Base-by-base conservation (phyloP, 2,797 vertebrate species). In the Typhlichthys eigenmanni region DNA sequence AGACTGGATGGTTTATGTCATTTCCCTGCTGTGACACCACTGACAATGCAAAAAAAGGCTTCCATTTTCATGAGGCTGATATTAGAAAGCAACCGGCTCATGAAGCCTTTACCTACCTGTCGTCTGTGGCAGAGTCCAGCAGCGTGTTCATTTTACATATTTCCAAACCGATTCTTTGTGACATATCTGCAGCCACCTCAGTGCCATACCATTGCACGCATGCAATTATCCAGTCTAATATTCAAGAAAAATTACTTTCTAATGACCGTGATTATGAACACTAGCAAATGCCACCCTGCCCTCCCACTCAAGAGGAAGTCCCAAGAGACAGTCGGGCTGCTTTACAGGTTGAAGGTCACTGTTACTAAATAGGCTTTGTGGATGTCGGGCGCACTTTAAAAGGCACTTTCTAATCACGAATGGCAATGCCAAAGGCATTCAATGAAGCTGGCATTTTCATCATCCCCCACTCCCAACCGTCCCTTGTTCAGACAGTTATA, bases 91-190 rank as follows among this genome's bases (percentile, higher is more conserved):
- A 87, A 77, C 66, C 68, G 65, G 75, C 55, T 52, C 52, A 66
- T 67, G 13, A 74, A 62, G 72, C 66, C 64, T 74, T 79, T 75
- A 69, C 81, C 79, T 79, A 69, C 68, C 68, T 78, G 83, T 84
- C 82, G 68, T 72, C 60, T 83, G 45, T 1, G 17, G 84, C 79
- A 53, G 34, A 80, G 61, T 83, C 67, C 49, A 73, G 63, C 76
- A 66, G 59, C 0, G 58, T 62, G 82, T 84, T 78, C 78, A 67
- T 83, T 82, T 79, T 72, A 69, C 66, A 65, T 79, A 63, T 71
- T 82, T 81, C 79, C 87, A 89, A 85, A 84, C 76, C 60, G 77
- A 76, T 74, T 75, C 65, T 85, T 69, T 76, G 78, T 89, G 86
- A 87, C 71, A 83, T 81, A 84, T 70, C 47, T 55, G 47, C 46